Base-by-base conservation (phyloP, 2,888 invertebrate species). In the Eupsilia transversa region DNA sequence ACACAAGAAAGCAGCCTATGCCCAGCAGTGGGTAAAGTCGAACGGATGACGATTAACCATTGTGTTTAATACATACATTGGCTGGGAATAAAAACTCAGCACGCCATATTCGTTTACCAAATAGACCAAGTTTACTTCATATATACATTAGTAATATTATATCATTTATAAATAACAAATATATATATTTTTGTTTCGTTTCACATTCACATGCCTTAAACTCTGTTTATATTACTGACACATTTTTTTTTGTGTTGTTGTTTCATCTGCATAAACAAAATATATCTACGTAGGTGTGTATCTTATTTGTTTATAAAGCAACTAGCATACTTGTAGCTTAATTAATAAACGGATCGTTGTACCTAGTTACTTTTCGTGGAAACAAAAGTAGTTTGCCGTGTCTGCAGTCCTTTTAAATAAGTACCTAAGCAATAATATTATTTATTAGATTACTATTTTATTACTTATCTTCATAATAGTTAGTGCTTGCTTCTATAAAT, bases 361-460 rank as follows among this genome's bases (percentile, higher is more conserved):
- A 23, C 23, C 6, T 33, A 20, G 56, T 27, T 52, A 38, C 30
- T 33, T 46, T 78, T 78, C 78, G 9, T 66, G 52, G 60, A 77
- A 79, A 35, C 20, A 33, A 6, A 61, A 74, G 17, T 54, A 46
- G 52, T 52, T 38, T 64, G 63, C 57, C 2, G 23, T 27, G 17
- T 54, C 33, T 69, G 68, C 52, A 46, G 17, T 60, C 5, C 33
- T 33, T 33, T 33, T 3, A n/a, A n/a, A 52, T 33, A n/a, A n/a
- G n/a, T n/a, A n/a, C n/a, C n/a, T 64, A 46, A 23, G 27, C 7
- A 35, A 14, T 59, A 7, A 54, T 54, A 33, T 33, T 54, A 33
- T 56, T 56, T 9, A 49, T 63, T n/a, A n/a, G n/a, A n/a, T n/a
- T 43, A 27, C 3, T 41, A 27, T 43, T 41, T 61, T 56, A 30